Base-by-base conservation (phyloP, 2,888 invertebrate species). In the Gasteruption jaculator region DNA sequence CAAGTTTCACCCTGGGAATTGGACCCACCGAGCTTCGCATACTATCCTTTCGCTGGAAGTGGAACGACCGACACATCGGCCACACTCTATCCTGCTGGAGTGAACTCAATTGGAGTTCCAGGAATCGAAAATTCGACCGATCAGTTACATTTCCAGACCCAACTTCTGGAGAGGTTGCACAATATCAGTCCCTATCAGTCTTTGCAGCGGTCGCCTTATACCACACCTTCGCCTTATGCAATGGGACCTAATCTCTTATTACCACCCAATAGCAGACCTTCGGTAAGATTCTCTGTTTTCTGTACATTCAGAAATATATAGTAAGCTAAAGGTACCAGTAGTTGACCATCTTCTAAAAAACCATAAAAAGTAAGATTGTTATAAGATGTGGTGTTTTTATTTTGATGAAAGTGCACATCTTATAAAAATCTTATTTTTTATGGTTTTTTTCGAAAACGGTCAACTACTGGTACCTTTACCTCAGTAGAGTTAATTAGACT, bases 101-200 rank as follows among this genome's bases (percentile, higher is more conserved):
- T 60, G 16, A 54, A 40, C 33, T 45, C 57, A 38, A 47, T 61
- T 32, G 61, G 62, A 14, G 49, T 61, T 11, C 54, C 56, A 31
- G 54, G 54, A 18, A 52, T 49, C 37, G 52, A 49, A 48, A 53
- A 39, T 38, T 55, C 60, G 42, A 57, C 58, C 45, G 67, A 72
- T 50, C 71, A 73, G 50, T 47, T 68, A 40, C 61, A 65, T 44
- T 71, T 72, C 49, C 76, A 77, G 54, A 61, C 71, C 5, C 78
- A 77, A 50, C 64, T 78, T 7, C 56, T 77, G 30, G 77, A 77
- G 53, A 67, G 76, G 45, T 56, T 78, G 38, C 77, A 77, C 58
- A 68, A 72, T 37, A 61, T 76, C 27, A 73, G 72, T 45, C 72
- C 73, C 0, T 76, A 75, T 53, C 64, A 63, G 41, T n/a, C n/a